Evolutionary conservation across 1,140 invertebrate genomes (phyloP).

Genomic region (Drosophila melanogaster): Release_6_plus_ISO1_MT NT_037436.4:18486001-18486500

Average conservation of each 20-base stretch:
- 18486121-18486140: constrained; percentile 7
- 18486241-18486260: neutral
- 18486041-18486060: constrained; percentile 48
- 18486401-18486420: neutral
- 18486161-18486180: neutral
- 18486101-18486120: constrained; percentile 16
- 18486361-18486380: too few species aligned
- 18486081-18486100: constrained; percentile 15
- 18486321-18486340: too few species aligned
- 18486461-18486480: too few species aligned
- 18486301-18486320: neutral
- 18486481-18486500: neutral
- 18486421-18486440: neutral
- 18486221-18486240: neutral
- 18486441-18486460: neutral
- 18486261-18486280: neutral
- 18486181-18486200: too few species aligned
- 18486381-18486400: neutral
- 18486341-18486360: too few species aligned
- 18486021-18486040: constrained; percentile 17
- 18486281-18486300: neutral
- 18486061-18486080: constrained; percentile 38
- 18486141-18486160: constrained; percentile 33
- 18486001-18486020: constrained; percentile 20
- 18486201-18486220: neutral